phyloP scores from a whole-genome alignment of 37 sponge, comb jelly and placozoan species.

The Halisarca cf. caerulea region DNA sequence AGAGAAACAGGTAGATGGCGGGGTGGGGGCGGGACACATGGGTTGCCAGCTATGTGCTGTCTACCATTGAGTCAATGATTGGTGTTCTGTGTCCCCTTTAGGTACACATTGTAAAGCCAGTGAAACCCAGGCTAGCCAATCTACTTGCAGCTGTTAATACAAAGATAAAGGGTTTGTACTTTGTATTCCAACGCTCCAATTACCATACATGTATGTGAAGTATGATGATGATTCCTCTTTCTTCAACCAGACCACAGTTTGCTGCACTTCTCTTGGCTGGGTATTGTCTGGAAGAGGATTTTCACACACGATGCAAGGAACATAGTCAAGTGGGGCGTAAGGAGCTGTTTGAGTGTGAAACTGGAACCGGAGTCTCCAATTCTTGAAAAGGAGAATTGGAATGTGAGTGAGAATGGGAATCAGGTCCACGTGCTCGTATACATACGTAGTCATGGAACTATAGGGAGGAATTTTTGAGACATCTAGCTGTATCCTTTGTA shows the following conservation, averaged over 20 bases:
- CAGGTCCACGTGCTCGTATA: neutral
- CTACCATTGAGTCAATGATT: neutral
- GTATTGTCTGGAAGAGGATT: slow-evolving; percentile 54
- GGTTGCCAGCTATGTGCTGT: neutral
- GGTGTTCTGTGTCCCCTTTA: slow-evolving; percentile 4
- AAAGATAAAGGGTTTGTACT: slow-evolving; percentile 20
- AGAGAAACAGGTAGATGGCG: slow-evolving; percentile 72
- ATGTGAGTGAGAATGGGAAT: slow-evolving; percentile 32
- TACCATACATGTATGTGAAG: neutral
- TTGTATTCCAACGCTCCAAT: no score
- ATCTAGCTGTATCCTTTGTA: no score
- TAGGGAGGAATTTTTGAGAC: no score
- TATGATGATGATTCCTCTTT: neutral
- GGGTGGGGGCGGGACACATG: neutral
- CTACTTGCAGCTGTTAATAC: slow-evolving; percentile 42
- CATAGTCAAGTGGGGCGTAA: slow-evolving; percentile 74
- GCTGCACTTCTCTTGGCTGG: slow-evolving; percentile 78
- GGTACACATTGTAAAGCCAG: slow-evolving; percentile 85
- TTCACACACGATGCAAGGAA: slow-evolving; percentile 76
- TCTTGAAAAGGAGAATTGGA: slow-evolving; percentile 52
- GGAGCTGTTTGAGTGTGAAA: slow-evolving; percentile 46
- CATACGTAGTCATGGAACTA: neutral
- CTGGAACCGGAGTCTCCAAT: slow-evolving; percentile 52
- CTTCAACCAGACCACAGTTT: slow-evolving; percentile 60
- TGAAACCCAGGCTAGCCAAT: slow-evolving; percentile 38